These are phyloP conservation scores for Geococcyx californianus DNA, from an alignment of 2,113 vertebrate species.

Conservation along the genomic window DNA sequence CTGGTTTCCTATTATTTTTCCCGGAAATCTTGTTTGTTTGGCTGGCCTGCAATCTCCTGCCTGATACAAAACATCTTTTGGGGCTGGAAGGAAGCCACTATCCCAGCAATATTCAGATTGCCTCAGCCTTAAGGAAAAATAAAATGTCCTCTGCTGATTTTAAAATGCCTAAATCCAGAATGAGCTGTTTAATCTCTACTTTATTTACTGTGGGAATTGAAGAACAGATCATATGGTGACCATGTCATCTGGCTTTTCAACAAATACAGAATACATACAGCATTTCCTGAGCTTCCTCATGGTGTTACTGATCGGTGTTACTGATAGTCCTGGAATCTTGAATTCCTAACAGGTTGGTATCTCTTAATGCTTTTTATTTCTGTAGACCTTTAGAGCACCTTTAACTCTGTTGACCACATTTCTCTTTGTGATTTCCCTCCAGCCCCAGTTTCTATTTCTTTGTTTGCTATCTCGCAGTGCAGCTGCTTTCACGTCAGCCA, in stretches of 20 bases:
- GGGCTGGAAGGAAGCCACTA: not conserved
- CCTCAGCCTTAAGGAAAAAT: not conserved
- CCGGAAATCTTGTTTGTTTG: not conserved
- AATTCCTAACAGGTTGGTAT: not conserved
- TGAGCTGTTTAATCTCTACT: not conserved
- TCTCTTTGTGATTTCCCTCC: not conserved
- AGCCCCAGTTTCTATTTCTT: not conserved
- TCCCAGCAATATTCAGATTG: not conserved
- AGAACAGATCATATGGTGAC: not conserved
- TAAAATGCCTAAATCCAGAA: not conserved
- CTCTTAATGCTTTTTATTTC: not conserved
- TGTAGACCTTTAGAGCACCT: not conserved
- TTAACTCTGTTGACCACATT: not conserved
- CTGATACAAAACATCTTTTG: not conserved
- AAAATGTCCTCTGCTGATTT: not conserved
- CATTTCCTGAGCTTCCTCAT: not conserved
- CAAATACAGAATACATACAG: not conserved
- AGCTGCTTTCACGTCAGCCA: not conserved
- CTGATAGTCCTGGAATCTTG: too few relatives aligned
- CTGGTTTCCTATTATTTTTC: not conserved
- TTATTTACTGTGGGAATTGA: not conserved
- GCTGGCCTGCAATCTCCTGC: not conserved
- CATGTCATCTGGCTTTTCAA: not conserved
- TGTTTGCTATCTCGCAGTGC: rapidly evolving
- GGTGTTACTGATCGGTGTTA: not conserved